Evolutionary conservation across 2,797 vertebrate genomes (phyloP), one percentile per base, ranked within the genome.

Genomic region (Sebastes taczanowskii): DNA sequence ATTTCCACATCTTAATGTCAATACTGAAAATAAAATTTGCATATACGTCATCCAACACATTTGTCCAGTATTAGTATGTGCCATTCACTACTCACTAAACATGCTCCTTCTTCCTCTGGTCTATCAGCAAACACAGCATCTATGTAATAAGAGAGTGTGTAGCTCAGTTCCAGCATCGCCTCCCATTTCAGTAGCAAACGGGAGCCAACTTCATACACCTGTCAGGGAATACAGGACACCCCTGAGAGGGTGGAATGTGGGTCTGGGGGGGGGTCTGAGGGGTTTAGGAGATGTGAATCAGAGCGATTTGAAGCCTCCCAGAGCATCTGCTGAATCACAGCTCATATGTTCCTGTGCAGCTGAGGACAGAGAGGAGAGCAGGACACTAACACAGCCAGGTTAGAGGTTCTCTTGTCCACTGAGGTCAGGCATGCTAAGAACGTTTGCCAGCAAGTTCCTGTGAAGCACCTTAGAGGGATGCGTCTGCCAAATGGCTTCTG

Each of bases 251-350:
- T 1, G 25, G 46, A 49, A 3, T 49, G 16, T 4, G 7, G 46
- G 46, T 49, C 46, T 5, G 30, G 16, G 29, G 32, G 23, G n/a
- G n/a, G 29, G 46, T 29, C 5, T 29, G 29, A 29, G 29, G 29
- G 81, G 32, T 70, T 63, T 59, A 56, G 71, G 56, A 71, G 71
- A 74, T 0, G 71, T 32, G 84, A 35, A 10, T 74, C 74, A 34
- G 35, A 64, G 46, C 1, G 11, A 58, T 62, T 4, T 30, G 64
- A 70, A 76, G 63, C 84, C 66, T 89, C 86, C 80, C 80, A 42
- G 70, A 90, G 77, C 87, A 91, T 88, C 90, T 92, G 91, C 84
- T 81, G 84, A 76, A 70, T 81, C 74, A 20, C 70, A 2, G 74
- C 75, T 89, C 55, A 4, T 38, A 22, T 82, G 66, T 67, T 82